Base-by-base conservation (phyloP, 2,113 vertebrate species). In the Planiliza haematocheilus region DNA sequence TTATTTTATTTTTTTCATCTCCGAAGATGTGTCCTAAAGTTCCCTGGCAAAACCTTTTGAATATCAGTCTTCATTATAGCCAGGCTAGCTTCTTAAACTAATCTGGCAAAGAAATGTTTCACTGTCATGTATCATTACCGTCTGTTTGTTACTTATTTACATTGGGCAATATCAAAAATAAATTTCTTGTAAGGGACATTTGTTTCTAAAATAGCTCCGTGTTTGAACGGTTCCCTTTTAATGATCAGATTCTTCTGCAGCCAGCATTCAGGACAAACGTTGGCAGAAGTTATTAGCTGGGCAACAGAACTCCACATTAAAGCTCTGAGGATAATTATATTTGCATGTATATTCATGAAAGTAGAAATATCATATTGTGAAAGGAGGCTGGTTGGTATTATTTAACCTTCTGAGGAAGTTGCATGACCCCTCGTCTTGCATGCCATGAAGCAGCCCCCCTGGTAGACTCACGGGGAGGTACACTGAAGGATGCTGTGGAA, bases 401-500 rank as follows among this genome's bases (percentile, higher is more conserved):
- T 49, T 49, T 49, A 20, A 17, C 46, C 18, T 21, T 4, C 4
- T 21, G 18, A 50, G 42, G 8, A 36, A 10, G 21, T 37, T 63
- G 56, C 8, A 10, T 73, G 66, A 74, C 42, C 68, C n/a, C 37
- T 69, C 12, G 14, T 41, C 61, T 74, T 69, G 50, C 13, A 41
- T 49, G 38, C 70, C 57, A 41, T 39, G 37, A 17, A 37, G 59
- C 6, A 4, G 11, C 10, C 58, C 65, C 51, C 63, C 57, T 52
- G 53, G 79, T 58, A 77, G 45, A 70, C 65, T 67, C 48, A 13
- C 39, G 67, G 34, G 49, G 43, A 50, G 51, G 51, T 50, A 72
- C 45, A 50, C 20, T 50, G 43, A 49, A 81, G 60, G 65, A 86
- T 65, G 77, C 70, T 43, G 45, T 17, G 65, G 67, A 71, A 37